A percentile compares a stretch with the other conserved stretches of the same genome.
These are phyloP conservation scores for Leptopilina myrica DNA, from an alignment of 2,888 invertebrate genomes.

Conservation along the genomic window DNA sequence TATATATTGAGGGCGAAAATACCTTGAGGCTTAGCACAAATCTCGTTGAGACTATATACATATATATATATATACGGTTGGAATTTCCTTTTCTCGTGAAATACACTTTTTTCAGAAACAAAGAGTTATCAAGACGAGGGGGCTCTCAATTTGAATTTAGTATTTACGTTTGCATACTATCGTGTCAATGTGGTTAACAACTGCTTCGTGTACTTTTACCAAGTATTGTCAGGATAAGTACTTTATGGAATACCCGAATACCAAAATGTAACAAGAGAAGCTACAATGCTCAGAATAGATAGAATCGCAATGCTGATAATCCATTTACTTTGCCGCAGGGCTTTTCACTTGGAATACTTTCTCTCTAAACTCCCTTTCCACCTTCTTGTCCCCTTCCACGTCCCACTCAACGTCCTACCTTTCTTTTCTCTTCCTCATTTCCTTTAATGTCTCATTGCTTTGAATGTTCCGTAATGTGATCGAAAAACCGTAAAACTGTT, in stretches of 20 bases:
- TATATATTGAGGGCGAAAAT: too few relatives aligned
- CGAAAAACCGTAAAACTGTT: conserved; percentile 12
- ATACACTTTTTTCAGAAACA: not conserved
- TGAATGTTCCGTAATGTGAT: conserved; percentile 11
- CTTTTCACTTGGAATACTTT: conserved; percentile 48
- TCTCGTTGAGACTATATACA: too few relatives aligned
- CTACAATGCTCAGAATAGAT: conserved; percentile 44
- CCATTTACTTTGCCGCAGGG: conserved; percentile 52
- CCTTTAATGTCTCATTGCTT: conserved; percentile 29
- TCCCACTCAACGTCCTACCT: not conserved
- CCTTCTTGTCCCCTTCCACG: conserved; percentile 5
- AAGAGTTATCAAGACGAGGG: conserved; percentile 6
- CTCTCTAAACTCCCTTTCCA: not conserved
- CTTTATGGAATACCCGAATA: conserved; percentile 35
- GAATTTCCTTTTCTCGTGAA: conserved; percentile 22
- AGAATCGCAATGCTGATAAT: conserved; percentile 57
- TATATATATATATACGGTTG: too few relatives aligned
- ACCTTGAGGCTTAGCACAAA: too few relatives aligned
- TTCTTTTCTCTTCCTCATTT: conserved; percentile 27
- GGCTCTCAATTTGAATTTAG: conserved; percentile 34
- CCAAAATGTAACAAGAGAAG: conserved; percentile 32
- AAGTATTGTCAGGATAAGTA: conserved; percentile 6
- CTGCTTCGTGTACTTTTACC: conserved; percentile 3
- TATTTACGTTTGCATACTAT: conserved; percentile 4
- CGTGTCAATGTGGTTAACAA: conserved; percentile 15